Base-by-base conservation (phyloP, 1,140 invertebrate genomes). In the Lasioglossum albipes region DNA sequence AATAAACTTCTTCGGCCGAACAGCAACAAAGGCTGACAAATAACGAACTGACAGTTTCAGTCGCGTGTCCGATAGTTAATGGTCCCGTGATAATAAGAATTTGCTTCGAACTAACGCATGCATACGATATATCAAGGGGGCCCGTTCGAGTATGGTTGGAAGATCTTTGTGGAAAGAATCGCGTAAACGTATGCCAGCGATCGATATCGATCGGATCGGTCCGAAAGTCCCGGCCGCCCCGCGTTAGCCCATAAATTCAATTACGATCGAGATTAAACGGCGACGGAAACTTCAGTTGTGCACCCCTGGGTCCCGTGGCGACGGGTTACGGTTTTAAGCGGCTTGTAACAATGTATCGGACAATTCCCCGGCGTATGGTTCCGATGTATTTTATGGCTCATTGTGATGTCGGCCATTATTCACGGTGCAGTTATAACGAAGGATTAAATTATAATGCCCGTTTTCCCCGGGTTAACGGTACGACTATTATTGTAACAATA, bases 341-440 rank as follows among this genome's bases (percentile, higher is more conserved):
- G 64, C 68, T 62, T 61, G 79, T 75, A 62, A 75, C 72, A 80
- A 52, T 68, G 73, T 80, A 80, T 80, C 72, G 79, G 65, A 52
- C 72, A 68, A 75, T 80, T 75, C 72, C 62, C 57, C 54, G 57
- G 64, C 72, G 72, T 75, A 75, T 67, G 75, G 79, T 67, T 52
- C 69, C 42, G 54, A 49, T 59, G 42, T 80, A 69, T 74, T 80
- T 80, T 80, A 80, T 80, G 79, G 65, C 65, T 75, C 73, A 80
- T 80, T 80, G 79, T 80, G 79, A 75, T 80, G 79, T 75, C 79
- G 79, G 54, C 72, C 73, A 75, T 80, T 80, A 80, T 75, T 80
- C 79, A 80, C 79, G 72, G 54, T 68, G 79, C 79, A 68, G 79
- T 80, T 80, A 80, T 66, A 80, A 69, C 73, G 73, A 75, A 75